These are phyloP conservation scores for Phymanthus crucifer DNA, from an alignment of 92 coral and sea anemone species.

Conservation along the genomic window DNA sequence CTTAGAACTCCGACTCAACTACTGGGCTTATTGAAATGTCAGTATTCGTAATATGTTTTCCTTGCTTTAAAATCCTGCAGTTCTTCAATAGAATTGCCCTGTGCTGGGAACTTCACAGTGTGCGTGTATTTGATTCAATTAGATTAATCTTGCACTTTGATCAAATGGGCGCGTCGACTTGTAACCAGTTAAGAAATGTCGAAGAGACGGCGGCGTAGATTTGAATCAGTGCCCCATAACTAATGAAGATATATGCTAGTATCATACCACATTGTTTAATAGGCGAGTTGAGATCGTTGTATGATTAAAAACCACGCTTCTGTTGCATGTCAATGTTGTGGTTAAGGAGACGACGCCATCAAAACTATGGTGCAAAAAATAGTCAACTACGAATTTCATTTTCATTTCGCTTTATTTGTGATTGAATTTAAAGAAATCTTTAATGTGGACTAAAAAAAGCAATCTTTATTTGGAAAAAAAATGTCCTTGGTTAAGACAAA, in stretches of 20 bases:
- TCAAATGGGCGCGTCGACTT: neutral
- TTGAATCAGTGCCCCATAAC: neutral
- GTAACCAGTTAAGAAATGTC: neutral
- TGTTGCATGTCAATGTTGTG: neutral
- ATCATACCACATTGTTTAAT: constrained; percentile 1
- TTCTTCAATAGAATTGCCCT: neutral
- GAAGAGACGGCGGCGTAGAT: neutral
- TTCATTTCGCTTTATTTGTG: neutral
- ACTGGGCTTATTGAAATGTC: neutral
- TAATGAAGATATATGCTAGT: neutral
- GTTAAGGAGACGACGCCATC: neutral
- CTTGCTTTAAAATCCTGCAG: neutral
- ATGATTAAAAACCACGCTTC: neutral
- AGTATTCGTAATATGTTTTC: neutral
- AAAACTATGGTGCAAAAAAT: neutral
- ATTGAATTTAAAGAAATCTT: no score
- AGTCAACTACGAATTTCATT: neutral
- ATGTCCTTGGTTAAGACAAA: no score
- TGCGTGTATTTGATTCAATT: neutral
- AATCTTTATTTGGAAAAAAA: no score
- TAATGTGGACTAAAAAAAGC: no score
- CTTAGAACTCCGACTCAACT: constrained; percentile 6
- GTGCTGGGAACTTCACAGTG: neutral
- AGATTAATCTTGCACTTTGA: neutral
- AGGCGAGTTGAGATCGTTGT: neutral